Conservation (phyloP, 2,113 vertebrate genomes). For the Neoarius graeffei region DNA sequence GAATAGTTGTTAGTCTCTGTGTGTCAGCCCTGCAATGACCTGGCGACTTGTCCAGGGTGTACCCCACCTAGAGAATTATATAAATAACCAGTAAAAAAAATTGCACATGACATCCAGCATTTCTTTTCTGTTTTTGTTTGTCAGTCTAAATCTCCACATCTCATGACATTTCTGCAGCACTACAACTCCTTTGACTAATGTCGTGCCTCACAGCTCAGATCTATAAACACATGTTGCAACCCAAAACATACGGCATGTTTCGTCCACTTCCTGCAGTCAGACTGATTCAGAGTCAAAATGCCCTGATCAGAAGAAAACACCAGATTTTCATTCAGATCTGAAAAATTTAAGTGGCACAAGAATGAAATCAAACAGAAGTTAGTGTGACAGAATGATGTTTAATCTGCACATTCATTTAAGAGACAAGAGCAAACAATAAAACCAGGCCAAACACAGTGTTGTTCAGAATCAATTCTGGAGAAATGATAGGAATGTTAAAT, state of each 20-base stretch:
- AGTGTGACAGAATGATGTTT: conserved; percentile 31
- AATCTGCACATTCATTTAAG: conserved; percentile 35
- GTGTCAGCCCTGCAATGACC: no score
- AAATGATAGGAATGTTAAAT: neutral
- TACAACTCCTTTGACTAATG: neutral
- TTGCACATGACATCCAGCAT: neutral
- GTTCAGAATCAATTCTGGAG: neutral
- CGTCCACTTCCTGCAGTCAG: neutral
- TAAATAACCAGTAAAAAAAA: neutral
- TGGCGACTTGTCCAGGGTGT: no score
- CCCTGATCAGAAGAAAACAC: neutral
- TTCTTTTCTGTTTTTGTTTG: neutral
- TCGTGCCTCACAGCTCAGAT: neutral
- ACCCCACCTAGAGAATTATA: neutral
- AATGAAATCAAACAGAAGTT: neutral
- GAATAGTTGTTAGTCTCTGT: no score
- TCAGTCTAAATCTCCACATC: neutral
- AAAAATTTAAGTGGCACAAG: neutral
- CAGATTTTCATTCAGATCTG: neutral
- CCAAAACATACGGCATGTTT: neutral
- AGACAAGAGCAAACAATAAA: conserved; percentile 17
- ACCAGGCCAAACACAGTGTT: conserved; percentile 6
- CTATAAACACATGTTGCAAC: neutral
- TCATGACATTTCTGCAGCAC: neutral
- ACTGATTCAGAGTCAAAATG: neutral